These are phyloP conservation scores for Priocnemis perturbator DNA, from an alignment of 2,888 invertebrate genomes.

Conservation along the genomic window DNA sequence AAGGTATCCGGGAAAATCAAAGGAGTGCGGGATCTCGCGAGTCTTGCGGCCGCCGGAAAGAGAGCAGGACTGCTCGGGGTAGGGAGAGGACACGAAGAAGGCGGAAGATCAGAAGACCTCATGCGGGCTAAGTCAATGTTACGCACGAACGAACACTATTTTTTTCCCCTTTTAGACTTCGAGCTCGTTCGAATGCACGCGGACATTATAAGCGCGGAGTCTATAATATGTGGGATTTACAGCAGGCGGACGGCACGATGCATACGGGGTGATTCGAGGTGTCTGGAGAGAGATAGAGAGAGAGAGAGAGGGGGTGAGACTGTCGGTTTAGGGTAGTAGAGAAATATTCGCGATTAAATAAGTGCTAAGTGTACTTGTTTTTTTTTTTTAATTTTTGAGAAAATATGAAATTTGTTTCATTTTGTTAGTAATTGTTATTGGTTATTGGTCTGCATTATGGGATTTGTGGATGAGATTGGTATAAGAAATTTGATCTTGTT, in stretches of 20 bases:
- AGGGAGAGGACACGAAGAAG: conserved; percentile 14
- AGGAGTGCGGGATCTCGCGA: conserved; percentile 54
- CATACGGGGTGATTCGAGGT: conserved; percentile 6
- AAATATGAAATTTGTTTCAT: too few relatives aligned
- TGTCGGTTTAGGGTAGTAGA: too few relatives aligned
- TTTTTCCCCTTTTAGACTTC: conserved; percentile 15
- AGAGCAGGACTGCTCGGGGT: background rate
- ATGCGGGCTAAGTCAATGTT: conserved; percentile 41
- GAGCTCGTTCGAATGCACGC: conserved; percentile 18
- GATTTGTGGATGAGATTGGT: too few relatives aligned
- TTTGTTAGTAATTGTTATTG: too few relatives aligned
- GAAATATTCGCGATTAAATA: conserved; percentile 8
- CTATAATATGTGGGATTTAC: too few relatives aligned
- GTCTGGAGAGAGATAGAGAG: background rate
- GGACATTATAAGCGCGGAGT: conserved; percentile 20
- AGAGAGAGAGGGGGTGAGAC: conserved; percentile 1
- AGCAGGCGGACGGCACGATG: conserved; percentile 14
- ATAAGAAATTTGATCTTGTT: too few relatives aligned
- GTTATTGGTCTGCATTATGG: too few relatives aligned
- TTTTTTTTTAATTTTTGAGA: too few relatives aligned
- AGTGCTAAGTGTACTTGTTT: too few relatives aligned
- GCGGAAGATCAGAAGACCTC: conserved; percentile 10
- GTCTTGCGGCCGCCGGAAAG: conserved; percentile 11
- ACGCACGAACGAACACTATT: conserved; percentile 39
- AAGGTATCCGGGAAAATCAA: conserved; percentile 62